A percentile compares a stretch with the other conserved stretches of the same genome.
phyloP scores from a whole-genome alignment of 2,888 invertebrate species.

The Sphaerophoria taeniata region DNA sequence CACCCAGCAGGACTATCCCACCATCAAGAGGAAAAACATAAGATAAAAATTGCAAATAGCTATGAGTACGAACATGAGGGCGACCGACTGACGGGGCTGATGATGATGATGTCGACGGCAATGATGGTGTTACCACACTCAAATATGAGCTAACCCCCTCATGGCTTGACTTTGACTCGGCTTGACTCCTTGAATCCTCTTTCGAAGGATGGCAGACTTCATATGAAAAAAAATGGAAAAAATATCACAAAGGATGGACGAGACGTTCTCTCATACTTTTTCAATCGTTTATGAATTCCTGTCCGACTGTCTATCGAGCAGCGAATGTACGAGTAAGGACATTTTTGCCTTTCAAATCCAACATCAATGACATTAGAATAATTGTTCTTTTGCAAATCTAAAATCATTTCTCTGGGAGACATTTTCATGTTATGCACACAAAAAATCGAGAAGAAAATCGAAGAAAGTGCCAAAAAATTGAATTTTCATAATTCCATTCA shows the following conservation, averaged over 20 bases:
- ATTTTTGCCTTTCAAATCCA: slow-evolving; percentile 14
- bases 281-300: slow-evolving; percentile 71
- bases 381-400: slow-evolving; percentile 55
- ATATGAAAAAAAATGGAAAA: slow-evolving; percentile 6
- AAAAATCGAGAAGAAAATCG: slow-evolving; percentile 2
- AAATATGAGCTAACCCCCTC: slow-evolving; percentile 61
- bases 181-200: slow-evolving; percentile 4
- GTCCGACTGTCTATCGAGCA: slow-evolving; percentile 67
- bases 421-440: slow-evolving; percentile 33
- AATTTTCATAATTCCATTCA: slow-evolving; percentile 73
- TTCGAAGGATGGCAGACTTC: not conserved
- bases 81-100: slow-evolving; percentile 36
- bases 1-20: slow-evolving; percentile 2
- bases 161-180: slow-evolving; percentile 49
- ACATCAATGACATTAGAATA: slow-evolving; percentile 48
- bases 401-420: slow-evolving; percentile 59
- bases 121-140: slow-evolving; percentile 57
- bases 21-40: slow-evolving; percentile 3
- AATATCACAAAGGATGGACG: slow-evolving; percentile 3
- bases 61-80: slow-evolving; percentile 37
- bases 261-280: slow-evolving; percentile 57
- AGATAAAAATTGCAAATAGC: slow-evolving; percentile 62
- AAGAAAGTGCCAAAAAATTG: slow-evolving; percentile 68
- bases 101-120: slow-evolving; percentile 43
- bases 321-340: slow-evolving; percentile 30